Evolutionary conservation across 2,113 vertebrate species (phyloP).

Genomic region (Salvelinus namaycush): DNA sequence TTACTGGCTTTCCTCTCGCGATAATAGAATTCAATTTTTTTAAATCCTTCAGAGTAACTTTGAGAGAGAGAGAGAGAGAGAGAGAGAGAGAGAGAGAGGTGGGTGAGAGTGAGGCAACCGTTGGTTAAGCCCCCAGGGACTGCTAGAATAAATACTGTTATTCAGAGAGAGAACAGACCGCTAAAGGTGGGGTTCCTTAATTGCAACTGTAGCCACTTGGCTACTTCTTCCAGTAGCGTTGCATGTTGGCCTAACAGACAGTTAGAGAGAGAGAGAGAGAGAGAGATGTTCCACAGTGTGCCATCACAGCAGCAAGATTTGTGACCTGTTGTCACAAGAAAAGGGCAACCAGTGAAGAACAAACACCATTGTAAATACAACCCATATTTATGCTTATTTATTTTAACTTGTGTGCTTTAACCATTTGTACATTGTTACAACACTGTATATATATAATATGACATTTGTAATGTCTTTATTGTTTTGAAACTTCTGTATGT

Average conservation of each 20-base stretch:
- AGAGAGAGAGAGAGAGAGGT: no score
- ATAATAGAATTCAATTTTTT: constrained; percentile 46
- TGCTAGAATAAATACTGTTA: constrained; percentile 33
- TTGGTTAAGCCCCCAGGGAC: constrained; percentile 5
- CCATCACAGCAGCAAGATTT: no score
- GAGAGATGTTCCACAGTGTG: no score
- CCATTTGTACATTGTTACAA: no score
- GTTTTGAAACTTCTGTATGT: no score
- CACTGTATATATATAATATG: no score
- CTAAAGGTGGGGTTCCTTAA: constrained; percentile 64
- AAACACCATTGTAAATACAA: no score
- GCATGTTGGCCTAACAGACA: constrained; percentile 1
- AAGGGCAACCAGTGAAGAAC: no score
- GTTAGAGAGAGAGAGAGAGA: constrained; percentile 2
- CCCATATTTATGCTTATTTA: no score
- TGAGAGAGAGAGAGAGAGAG: background rate
- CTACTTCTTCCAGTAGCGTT: constrained; percentile 14
- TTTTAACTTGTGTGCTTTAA: no score
- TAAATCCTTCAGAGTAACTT: background rate
- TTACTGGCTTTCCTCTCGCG: constrained; percentile 46
- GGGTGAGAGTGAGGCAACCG: background rate
- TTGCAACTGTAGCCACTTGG: constrained; percentile 44
- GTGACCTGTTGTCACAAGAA: no score
- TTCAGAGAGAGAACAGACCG: constrained; percentile 34
- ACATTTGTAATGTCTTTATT: no score